Percentiles rank a stretch among this genome's conserved stretches.
phyloP scores from a whole-genome alignment of 2,888 invertebrate species.

The Chrysina gloriosa region DNA sequence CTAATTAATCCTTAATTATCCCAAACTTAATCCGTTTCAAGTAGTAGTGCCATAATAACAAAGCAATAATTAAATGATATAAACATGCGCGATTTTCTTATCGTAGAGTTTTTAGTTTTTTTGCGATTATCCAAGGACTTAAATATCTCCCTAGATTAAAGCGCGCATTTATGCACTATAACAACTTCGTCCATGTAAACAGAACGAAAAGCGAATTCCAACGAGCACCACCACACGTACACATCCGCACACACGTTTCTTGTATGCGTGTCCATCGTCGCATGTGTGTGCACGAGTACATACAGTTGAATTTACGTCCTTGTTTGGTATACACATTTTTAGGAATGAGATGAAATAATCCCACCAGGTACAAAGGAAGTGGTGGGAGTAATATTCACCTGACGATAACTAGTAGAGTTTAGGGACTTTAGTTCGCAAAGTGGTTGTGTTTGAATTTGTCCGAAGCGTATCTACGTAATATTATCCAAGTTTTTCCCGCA shows the following conservation, averaged over 20 bases:
- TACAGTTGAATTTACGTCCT: conserved; percentile 37
- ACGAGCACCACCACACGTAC: no score
- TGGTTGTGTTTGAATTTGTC: conserved; percentile 22
- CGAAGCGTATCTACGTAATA: not conserved
- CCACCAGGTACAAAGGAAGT: conserved; percentile 43
- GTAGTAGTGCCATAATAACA: no score
- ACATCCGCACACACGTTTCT: not conserved
- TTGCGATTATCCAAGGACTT: no score
- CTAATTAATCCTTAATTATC: no score
- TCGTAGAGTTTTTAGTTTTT: no score
- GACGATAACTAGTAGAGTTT: conserved; percentile 45
- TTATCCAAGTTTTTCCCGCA: not conserved
- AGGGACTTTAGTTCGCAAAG: conserved; percentile 43
- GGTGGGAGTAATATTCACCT: conserved; percentile 50
- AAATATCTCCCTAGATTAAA: no score
- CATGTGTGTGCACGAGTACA: not conserved
- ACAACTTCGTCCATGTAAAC: no score
- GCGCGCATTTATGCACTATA: no score
- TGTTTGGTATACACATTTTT: conserved; percentile 38
- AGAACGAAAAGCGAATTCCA: no score
- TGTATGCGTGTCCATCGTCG: not conserved
- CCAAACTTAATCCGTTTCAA: no score
- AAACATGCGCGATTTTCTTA: no score
- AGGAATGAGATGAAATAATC: conserved; percentile 41
- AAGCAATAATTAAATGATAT: no score